Conservation (phyloP, 2,888 invertebrate species). For the Leptinotarsa tumamoca region DNA sequence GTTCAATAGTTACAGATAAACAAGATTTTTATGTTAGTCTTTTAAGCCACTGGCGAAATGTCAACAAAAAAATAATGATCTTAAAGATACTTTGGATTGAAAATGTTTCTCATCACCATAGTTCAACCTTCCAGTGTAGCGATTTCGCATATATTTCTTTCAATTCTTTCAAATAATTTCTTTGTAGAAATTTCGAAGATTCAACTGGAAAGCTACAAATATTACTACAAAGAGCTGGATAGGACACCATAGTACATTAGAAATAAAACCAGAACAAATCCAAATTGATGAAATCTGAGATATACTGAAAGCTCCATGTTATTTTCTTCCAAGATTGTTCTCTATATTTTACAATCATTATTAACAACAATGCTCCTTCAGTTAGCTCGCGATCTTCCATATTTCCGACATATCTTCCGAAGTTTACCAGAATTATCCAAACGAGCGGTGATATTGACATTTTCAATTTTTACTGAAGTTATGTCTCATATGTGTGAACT, state of each 20-base stretch:
- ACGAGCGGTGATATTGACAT: constrained; percentile 39
- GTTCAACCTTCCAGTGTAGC: not conserved
- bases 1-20: constrained; percentile 54
- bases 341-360: too few species aligned
- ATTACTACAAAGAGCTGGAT: too few species aligned
- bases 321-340: too few species aligned
- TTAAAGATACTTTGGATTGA: constrained; percentile 49
- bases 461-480: constrained; percentile 45
- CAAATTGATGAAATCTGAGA: not conserved
- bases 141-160: not conserved
- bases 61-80: constrained; percentile 40
- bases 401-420: constrained; percentile 9
- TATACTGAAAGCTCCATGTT: too few species aligned
- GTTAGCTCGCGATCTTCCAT: not conserved
- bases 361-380: too few species aligned
- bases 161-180: too few species aligned
- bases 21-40: constrained; percentile 51
- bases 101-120: constrained; percentile 42
- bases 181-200: too few species aligned
- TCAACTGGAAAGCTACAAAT: too few species aligned
- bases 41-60: constrained; percentile 46
- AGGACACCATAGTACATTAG: not conserved
- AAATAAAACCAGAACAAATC: not conserved
- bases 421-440: not conserved
- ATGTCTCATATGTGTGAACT: constrained; percentile 48